Percentiles rank a stretch among this genome's conserved stretches.
Conservation (phyloP, 2,113 vertebrate species). For the Isurus oxyrinchus region DNA sequence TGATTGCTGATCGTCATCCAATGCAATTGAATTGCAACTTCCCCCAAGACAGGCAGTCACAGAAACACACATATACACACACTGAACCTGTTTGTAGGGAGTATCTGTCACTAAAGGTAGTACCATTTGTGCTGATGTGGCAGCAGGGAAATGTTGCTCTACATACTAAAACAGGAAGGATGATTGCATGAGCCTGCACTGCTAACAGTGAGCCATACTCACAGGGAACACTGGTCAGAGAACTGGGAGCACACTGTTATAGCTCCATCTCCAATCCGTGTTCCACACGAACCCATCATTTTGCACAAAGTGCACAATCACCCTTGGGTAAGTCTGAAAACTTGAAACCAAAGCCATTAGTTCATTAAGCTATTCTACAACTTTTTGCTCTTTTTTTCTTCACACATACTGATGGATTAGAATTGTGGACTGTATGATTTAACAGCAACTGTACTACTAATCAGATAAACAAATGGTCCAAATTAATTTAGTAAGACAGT, state of each 20-base stretch:
- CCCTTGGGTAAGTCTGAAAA: neutral
- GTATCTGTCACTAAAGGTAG: neutral
- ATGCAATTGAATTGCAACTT: neutral
- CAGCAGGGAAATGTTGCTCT: neutral
- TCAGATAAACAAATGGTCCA: no score
- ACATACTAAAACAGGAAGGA: neutral
- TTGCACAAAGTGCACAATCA: neutral
- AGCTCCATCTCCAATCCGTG: neutral
- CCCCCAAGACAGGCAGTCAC: neutral
- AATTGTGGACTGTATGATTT: neutral
- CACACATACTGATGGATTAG: neutral
- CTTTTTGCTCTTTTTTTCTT: neutral
- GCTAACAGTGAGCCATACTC: neutral
- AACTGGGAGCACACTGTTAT: neutral
- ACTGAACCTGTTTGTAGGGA: neutral
- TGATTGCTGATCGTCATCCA: neutral
- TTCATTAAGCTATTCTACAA: neutral
- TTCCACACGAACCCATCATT: neutral
- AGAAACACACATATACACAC: neutral
- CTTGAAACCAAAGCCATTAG: neutral
- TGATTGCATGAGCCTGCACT: neutral
- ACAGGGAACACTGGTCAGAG: neutral
- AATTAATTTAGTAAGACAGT: neutral
- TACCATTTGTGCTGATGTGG: neutral
- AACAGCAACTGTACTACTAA: neutral